phyloP scores from a whole-genome alignment of 2,113 vertebrate species.

The Phrynocephalus versicolor region DNA sequence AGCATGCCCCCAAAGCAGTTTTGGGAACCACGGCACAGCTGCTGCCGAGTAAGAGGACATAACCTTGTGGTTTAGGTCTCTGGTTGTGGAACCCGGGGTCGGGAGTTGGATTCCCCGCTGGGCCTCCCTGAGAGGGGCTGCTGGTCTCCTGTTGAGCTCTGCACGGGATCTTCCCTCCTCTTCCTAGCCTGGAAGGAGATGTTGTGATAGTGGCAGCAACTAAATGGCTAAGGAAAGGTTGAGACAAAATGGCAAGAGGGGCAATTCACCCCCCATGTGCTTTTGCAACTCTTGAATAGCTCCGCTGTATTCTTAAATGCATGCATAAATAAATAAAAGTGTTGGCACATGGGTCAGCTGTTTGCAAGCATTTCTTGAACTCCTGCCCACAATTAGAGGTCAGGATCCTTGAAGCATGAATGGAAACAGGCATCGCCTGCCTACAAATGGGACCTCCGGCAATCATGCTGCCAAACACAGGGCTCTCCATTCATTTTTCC shows the following conservation, averaged over 20 bases:
- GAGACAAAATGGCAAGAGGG: no score
- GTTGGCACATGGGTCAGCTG: neutral
- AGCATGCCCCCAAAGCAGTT: neutral
- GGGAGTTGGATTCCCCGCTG: neutral
- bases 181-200: no score
- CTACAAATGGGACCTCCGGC: neutral
- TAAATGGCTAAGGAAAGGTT: no score
- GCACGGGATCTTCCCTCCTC: no score
- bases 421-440: neutral
- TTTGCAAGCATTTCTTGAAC: neutral
- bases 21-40: neutral
- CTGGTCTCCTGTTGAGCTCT: no score
- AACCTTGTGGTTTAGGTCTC: no score
- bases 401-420: neutral
- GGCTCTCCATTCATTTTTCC: neutral
- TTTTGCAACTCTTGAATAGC: neutral
- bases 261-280: no score
- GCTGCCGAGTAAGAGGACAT: neutral
- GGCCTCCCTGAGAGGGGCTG: neutral
- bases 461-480: neutral
- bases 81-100: no score
- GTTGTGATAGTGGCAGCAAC: no score
- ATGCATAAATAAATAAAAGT: neutral
- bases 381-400: neutral
- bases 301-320: neutral